phyloP scores from a whole-genome alignment of 2,888 invertebrate genomes.

The Cataglyphis cursor region DNA sequence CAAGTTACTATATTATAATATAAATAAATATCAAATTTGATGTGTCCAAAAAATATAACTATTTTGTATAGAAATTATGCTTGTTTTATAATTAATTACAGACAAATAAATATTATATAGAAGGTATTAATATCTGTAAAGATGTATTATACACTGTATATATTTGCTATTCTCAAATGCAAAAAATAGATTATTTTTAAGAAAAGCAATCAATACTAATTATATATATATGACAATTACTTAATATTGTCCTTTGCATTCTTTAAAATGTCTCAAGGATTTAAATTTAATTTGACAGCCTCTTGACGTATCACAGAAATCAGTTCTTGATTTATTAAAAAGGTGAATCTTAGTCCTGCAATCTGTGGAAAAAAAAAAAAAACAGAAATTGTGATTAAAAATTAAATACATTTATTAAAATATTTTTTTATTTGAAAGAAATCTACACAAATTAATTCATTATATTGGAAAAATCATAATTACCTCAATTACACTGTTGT shows the following conservation, averaged over 20 bases:
- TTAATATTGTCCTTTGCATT: constrained; percentile 15
- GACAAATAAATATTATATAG: constrained; percentile 1
- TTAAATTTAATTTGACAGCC: constrained; percentile 92
- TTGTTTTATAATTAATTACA: background rate
- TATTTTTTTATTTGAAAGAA: background rate
- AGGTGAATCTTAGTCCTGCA: constrained; percentile 96
- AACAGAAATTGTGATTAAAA: background rate
- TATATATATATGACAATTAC: constrained; percentile 9
- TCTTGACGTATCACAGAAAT: constrained; percentile 96
- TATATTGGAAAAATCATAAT: constrained; percentile 43
- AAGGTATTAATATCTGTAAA: background rate
- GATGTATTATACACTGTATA: background rate
- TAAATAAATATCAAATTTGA: background rate
- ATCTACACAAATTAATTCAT: background rate
- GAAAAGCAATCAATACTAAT: constrained; percentile 22
- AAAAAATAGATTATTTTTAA: constrained; percentile 19
- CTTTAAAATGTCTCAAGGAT: constrained; percentile 75
- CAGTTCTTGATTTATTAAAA: constrained; percentile 96
- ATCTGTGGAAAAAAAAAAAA: constrained; percentile 88
- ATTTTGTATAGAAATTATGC: background rate
- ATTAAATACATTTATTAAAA: background rate
- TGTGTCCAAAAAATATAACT: background rate
- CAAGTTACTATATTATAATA: constrained; percentile 5
- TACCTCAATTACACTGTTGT: constrained; percentile 98
- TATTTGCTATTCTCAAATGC: constrained; percentile 18